A percentile compares a stretch with the other conserved stretches of the same genome.
These are phyloP conservation scores for Calameuta pallipes DNA, from an alignment of 2,888 invertebrate species.

Conservation along the genomic window DNA sequence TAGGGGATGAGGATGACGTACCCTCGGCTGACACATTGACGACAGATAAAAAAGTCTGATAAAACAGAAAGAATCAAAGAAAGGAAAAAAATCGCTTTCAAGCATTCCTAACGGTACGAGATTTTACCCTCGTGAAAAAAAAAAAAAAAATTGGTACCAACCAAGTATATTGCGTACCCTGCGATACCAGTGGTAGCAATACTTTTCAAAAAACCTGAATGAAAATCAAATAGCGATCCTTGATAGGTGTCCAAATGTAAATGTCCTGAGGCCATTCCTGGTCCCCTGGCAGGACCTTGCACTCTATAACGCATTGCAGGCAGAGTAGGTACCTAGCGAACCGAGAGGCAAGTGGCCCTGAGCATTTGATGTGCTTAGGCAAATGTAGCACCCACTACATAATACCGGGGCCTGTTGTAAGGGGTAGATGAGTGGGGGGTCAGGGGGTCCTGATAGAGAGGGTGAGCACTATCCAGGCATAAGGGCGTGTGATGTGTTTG, in stretches of 20 bases:
- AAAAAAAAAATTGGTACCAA: too few relatives aligned
- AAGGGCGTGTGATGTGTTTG: constrained; percentile 65
- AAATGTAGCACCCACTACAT: constrained; percentile 59
- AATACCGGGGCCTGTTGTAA: constrained; percentile 28
- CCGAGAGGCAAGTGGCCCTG: constrained; percentile 48
- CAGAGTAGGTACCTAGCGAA: constrained; percentile 47
- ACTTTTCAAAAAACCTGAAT: too few relatives aligned
- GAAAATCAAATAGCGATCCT: too few relatives aligned
- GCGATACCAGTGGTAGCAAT: too few relatives aligned
- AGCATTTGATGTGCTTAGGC: constrained; percentile 61
- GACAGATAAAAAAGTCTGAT: too few relatives aligned
- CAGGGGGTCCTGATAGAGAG: constrained; percentile 13
- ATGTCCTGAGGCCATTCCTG: neutral
- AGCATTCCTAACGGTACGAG: too few relatives aligned
- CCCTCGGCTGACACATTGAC: too few relatives aligned
- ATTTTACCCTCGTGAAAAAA: too few relatives aligned
- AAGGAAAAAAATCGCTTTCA: too few relatives aligned
- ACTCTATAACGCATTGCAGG: constrained; percentile 10
- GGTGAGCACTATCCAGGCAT: constrained; percentile 33
- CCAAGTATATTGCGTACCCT: too few relatives aligned
- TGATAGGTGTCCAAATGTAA: neutral
- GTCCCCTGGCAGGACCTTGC: neutral
- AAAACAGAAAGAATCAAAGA: too few relatives aligned
- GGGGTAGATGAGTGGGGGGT: constrained; percentile 25
- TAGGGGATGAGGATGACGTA: constrained; percentile 6